These are phyloP conservation scores for Apis mellifera DNA, from an alignment of 1,140 invertebrate species.

Conservation along the genomic window DNA sequence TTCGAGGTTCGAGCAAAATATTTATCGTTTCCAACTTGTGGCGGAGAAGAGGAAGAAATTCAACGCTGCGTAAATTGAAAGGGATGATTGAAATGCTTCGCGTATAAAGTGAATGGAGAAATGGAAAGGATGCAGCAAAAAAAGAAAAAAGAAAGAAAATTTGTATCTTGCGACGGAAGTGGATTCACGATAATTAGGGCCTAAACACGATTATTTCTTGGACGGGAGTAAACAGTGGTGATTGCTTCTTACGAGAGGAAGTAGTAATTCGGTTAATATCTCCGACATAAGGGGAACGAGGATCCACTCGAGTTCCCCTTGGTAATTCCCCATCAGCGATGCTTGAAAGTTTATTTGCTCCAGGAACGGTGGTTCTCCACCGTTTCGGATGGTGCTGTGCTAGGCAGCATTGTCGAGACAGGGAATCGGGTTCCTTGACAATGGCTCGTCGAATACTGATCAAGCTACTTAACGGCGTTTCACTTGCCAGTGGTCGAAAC, in stretches of 20 bases:
- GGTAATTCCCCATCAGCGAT: neutral
- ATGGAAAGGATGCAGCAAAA: too few species aligned
- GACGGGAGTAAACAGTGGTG: neutral
- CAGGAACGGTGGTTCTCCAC: neutral
- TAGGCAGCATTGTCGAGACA: neutral
- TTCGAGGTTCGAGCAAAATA: too few species aligned
- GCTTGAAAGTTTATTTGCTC: conserved; percentile 36
- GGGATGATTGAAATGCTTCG: too few species aligned
- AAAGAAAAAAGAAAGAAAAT: too few species aligned
- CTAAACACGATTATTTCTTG: neutral
- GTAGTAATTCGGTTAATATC: conserved; percentile 33
- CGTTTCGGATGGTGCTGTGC: neutral
- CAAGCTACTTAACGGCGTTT: neutral
- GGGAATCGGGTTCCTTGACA: conserved; percentile 6
- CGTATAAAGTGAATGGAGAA: too few species aligned
- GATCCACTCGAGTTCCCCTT: conserved; percentile 9
- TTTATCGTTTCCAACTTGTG: too few species aligned
- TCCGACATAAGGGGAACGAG: conserved; percentile 9
- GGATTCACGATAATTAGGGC: neutral
- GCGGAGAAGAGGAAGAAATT: too few species aligned
- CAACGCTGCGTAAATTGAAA: too few species aligned
- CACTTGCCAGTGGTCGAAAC: neutral
- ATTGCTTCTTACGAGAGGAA: conserved; percentile 16
- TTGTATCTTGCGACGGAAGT: too few species aligned
- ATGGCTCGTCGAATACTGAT: neutral